Evolutionary conservation across 2,113 vertebrate genomes (phyloP), one percentile per base, ranked within the genome.

Genomic region (Acanthochromis polyacanthus): DNA sequence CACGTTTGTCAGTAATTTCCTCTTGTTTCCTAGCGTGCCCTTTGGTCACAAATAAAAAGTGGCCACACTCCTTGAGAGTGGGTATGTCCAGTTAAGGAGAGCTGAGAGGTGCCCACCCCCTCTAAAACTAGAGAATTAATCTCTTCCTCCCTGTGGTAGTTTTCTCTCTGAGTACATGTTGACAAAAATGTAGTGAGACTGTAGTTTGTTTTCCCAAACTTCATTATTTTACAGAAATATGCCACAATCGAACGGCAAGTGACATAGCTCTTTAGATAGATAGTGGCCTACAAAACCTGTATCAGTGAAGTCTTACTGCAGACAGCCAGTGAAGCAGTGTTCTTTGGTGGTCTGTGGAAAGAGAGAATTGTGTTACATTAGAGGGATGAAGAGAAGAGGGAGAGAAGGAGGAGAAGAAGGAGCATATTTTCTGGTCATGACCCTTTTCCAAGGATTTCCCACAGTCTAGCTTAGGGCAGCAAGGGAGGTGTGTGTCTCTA

Each of bases 371-470:
- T 83, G 74, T 71, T 59, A 83, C 69, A 80, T 69, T 30, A 71
- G 58, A 71, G 65, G 56, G 77, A 76, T 72, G 32, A 62, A 53
- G 64, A 80, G 55, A 75, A 50, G 58, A 87, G 23, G 30, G 32
- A 70, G 72, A 40, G 59, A 40, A 30, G 65, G 75, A 78, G 61
- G 15, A 71, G 65, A 84, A 85, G 77, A 82, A 66, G 75, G 17
- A 69, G 65, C 65, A 83, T 81, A 60, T 90, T 89, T 90, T 91
- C 78, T 77, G 74, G 68, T 84, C 86, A 65, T 77, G 84, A 91
- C 83, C 83, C 75, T 86, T 88, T 88, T 81, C 83, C 86, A 85
- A 83, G 80, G 82, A 90, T 88, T 93, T 93, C 90, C 87, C 92
- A 93, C 89, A 88, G 77, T 87, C 61, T 69, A 50, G 60, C 63